A percentile compares a stretch with the other conserved stretches of the same genome.
phyloP scores from a whole-genome alignment of 2,888 invertebrate species.

The Apamea monoglypha region DNA sequence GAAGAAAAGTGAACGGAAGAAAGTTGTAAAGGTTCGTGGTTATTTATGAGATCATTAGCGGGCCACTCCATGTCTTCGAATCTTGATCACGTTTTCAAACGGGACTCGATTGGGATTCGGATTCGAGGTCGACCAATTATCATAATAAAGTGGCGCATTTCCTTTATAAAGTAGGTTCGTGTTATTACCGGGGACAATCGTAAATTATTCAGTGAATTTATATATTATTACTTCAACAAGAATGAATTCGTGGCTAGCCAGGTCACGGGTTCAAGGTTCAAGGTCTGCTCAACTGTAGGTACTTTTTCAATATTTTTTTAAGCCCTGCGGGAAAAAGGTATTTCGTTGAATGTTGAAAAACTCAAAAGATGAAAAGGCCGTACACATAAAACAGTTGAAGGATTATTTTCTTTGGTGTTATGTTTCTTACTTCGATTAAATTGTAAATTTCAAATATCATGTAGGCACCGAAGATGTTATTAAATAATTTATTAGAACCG shows the following conservation, averaged over 20 bases:
- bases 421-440: background rate
- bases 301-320: conserved; percentile 40
- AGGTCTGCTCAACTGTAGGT: conserved; percentile 36
- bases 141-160: conserved; percentile 77
- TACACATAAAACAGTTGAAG: background rate
- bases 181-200: conserved; percentile 70
- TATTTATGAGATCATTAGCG: conserved; percentile 78
- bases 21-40: conserved; percentile 65
- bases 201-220: conserved; percentile 68
- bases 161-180: conserved; percentile 73
- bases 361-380: conserved; percentile 25
- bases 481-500: background rate
- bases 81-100: conserved; percentile 74
- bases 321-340: conserved; percentile 11
- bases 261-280: conserved; percentile 49
- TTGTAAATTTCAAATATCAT: background rate
- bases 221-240: conserved; percentile 34
- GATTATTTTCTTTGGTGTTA: background rate
- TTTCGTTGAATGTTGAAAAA: conserved; percentile 16
- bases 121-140: conserved; percentile 75
- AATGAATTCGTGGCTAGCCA: conserved; percentile 45
- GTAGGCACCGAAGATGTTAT: background rate
- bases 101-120: conserved; percentile 72
- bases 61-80: conserved; percentile 73
- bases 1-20: conserved; percentile 56